Evolutionary conservation across 2,113 vertebrate species (phyloP), one percentile per base, ranked within the genome.

Genomic region (Puma concolor): DNA sequence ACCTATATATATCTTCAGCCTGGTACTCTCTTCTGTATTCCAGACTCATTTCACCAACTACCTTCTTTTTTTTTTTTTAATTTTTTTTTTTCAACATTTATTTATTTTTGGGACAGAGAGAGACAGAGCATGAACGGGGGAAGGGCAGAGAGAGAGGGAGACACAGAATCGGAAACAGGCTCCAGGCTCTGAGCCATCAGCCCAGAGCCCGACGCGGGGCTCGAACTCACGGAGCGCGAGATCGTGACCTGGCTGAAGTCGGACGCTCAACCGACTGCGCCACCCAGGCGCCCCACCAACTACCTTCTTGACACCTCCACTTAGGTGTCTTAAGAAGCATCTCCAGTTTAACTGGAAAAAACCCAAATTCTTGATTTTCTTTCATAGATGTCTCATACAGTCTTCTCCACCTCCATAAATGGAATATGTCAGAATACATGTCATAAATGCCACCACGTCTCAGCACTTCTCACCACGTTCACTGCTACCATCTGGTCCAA

Each of bases 331-430:
- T 60, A 74, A 64, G 31, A 85, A 60, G 33, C 41, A 87, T 38
- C 38, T 72, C 85, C 81, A 84, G 8, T 48, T 93, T 66, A 93
- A 76, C 52, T 52, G 66, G 29, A 95, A 89, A 84, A 89, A 92
- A 94, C 64, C 3, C 9, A 11, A 77, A 48, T 12, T 64, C 86
- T 31, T 91, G 64, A 29, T 93, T 95, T 93, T 81, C 44, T 87
- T 60, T 52, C 71, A 67, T 1, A 80, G 11, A 69, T 72, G 21
- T n/a, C 50, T 88, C 69, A 66, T 48, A 23, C 33, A 38, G 57
- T 72, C n/a, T 38, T 86, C 63, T 80, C 67, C 60, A 84, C 44
- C 52, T 96, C 66, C 23, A 3, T 44, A 76, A 85, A 52, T 57
- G 31, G 44, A 71, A 77, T n/a, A 13, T 82, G 50, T n/a, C 64